A percentile compares a stretch with the other conserved stretches of the same genome.
Conservation (phyloP, 2,888 invertebrate genomes). For the Drosophila dives region DNA sequence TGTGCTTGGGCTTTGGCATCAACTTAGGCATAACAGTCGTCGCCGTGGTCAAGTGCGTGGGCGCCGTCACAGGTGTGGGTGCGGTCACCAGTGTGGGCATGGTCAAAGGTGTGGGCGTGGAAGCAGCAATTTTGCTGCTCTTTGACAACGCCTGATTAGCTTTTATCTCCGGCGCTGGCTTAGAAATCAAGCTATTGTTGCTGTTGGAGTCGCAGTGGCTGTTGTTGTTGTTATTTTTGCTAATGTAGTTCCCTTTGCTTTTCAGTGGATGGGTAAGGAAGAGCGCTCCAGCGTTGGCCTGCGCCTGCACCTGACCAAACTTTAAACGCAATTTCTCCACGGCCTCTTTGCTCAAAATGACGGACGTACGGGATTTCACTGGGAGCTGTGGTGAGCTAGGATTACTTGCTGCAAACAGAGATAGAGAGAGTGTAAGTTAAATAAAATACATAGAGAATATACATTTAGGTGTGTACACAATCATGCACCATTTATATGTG, state of each 20-base stretch:
- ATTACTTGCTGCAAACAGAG: slow-evolving; percentile 9
- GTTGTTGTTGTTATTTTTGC: slow-evolving; percentile 9
- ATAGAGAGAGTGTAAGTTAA: background rate
- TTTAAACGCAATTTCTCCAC: slow-evolving; percentile 64
- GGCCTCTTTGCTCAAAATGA: slow-evolving; percentile 67
- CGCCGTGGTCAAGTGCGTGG: slow-evolving; percentile 7
- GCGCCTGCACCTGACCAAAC: slow-evolving; percentile 60
- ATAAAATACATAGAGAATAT: background rate
- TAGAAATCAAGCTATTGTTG: slow-evolving; percentile 5
- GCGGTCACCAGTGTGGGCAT: background rate
- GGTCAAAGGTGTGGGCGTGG: slow-evolving; percentile 4
- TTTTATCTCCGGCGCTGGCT: slow-evolving; percentile 3
- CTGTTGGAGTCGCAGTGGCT: background rate
- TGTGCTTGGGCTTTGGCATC: slow-evolving; percentile 9
- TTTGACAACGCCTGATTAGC: background rate
- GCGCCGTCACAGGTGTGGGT: slow-evolving; percentile 1
- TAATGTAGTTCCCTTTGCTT: slow-evolving; percentile 7
- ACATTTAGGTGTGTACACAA: slow-evolving; percentile 3
- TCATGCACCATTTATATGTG: background rate
- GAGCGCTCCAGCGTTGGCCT: slow-evolving; percentile 42
- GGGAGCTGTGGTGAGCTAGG: slow-evolving; percentile 42
- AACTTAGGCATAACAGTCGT: slow-evolving; percentile 11
- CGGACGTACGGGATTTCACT: slow-evolving; percentile 48
- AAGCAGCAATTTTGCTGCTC: background rate
- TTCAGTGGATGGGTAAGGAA: slow-evolving; percentile 36